Base-by-base conservation (phyloP, 2,888 invertebrate species). In the Eudasyphora cyanicolor region DNA sequence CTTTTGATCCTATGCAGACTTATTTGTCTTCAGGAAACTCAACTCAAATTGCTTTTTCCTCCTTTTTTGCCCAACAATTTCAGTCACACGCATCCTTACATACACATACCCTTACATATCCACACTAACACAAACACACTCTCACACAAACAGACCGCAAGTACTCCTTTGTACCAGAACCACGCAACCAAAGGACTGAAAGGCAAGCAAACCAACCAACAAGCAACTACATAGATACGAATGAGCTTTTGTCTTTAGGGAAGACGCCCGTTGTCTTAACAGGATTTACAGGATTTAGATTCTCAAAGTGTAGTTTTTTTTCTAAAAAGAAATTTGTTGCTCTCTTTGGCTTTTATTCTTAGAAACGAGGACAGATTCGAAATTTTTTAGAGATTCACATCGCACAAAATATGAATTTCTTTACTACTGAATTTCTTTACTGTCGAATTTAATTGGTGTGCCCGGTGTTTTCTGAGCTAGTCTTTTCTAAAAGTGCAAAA, bases 1-100 rank as follows among this genome's bases (percentile, higher is more conserved):
- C 87, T 86, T 89, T 89, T 90, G 89, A 90, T 90, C 89, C 90
- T 86, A 81, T 81, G 86, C 87, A 87, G 89, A 90, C 90, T 89
- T 90, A 90, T 89, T 90, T 89, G 89, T 90, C 90, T 89, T 87
- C 87, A 88, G 90, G 89, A 90, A 90, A 87, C 89, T 89, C 86
- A 82, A 89, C 87, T 87, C 86, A 89, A 90, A 89, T 90, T 90
- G 90, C 89, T 90, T 89, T 89, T 88, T 74, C 83, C n/a, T 70
- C 2, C 14, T 29, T 54, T 21, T 12, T 32, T 42, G 42, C 60
- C 49, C 54, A 78, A 78, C 79, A 51, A 76, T 79, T 79, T 60
- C 67, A 21, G 24, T n/a, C 42, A 73, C 67, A 76, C 54, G 51
- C 67, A 60, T 60, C 21, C 29, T 32, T 7, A 27, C 19, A 21